Evolutionary conservation across 1,140 invertebrate genomes (phyloP).

Genomic region (Rhagoletis pomonella): DNA sequence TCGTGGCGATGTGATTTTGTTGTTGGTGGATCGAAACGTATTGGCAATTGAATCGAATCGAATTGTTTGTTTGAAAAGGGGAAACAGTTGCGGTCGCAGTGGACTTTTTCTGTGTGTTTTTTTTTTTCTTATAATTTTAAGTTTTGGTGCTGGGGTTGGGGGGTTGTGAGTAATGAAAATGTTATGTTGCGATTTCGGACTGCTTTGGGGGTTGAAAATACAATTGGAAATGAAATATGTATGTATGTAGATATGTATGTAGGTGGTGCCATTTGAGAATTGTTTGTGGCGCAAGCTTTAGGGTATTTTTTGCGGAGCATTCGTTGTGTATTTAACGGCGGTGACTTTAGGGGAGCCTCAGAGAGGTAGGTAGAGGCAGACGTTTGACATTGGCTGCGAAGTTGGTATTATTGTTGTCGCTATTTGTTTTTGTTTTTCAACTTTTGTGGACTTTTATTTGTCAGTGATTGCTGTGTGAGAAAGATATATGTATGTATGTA

Average conservation of each 20-base stretch:
- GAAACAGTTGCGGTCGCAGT: slow-evolving; percentile 26
- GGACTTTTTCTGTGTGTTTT: neutral
- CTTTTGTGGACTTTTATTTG: neutral
- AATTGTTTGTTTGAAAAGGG: slow-evolving; percentile 18
- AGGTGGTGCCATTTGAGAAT: neutral
- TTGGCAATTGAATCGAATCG: neutral
- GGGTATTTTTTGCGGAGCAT: neutral
- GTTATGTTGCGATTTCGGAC: neutral
- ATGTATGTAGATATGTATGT: slow-evolving; percentile 7
- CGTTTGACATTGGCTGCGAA: neutral
- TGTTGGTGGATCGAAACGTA: neutral
- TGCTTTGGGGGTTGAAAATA: neutral
- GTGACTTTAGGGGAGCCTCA: too few species aligned
- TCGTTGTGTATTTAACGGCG: neutral
- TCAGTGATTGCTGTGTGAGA: neutral
- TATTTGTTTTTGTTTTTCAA: neutral
- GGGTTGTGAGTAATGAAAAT: neutral
- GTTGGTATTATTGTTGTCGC: neutral
- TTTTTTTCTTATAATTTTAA: neutral
- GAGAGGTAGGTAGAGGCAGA: neutral
- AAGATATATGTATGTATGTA: neutral
- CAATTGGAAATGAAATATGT: slow-evolving; percentile 28
- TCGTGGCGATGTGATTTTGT: neutral
- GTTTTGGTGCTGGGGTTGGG: neutral
- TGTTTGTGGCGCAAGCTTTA: neutral